Evolutionary conservation across 2,797 vertebrate genomes (phyloP), one percentile per base, ranked within the genome.

Genomic region (Apogon hyalosoma): DNA sequence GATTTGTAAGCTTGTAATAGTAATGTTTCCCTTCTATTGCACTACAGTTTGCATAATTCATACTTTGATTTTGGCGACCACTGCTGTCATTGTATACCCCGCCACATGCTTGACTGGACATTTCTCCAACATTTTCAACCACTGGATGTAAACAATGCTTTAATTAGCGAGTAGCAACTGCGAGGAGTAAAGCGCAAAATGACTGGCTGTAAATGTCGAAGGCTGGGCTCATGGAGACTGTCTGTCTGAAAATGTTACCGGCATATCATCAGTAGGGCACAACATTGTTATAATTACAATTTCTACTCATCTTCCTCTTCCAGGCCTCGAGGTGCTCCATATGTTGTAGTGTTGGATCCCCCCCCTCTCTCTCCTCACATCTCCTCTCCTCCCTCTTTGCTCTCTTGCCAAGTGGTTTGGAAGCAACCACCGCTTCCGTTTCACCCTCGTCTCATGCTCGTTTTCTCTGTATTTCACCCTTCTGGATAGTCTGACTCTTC

Each of bases 201-300:
- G 31, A 42, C 60, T 19, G 12, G 41, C 50, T 49, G 51, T 66
- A 55, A 82, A 59, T 6, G 36, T 63, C 61, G 47, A 49, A 74
- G 54, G 72, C 49, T 31, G 72, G 13, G 43, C 19, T 49, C 33
- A 13, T 77, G 49, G 11, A 46, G 56, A 55, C 69, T 66, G 64
- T 75, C 64, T 77, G 64, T 49, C 75, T n/a, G n/a, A n/a, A n/a
- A 76, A 74, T 79, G 73, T 86, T 61, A 73, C 40, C 56, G 5
- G 66, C 64, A 28, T 40, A 55, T 79, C 78, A 72, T 54, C 58
- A 54, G 47, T 19, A 73, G 71, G 68, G 73, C 70, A 72, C 76
- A 73, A 74, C 82, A 80, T 88, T 82, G 83, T 86, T 80, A 50
- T 78, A 84, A 88, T 86, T 86, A 75, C 81, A 51, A 76, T 83